These are phyloP conservation scores for Megastigmus dorsalis DNA, from an alignment of 2,888 invertebrate genomes.

Conservation along the genomic window DNA sequence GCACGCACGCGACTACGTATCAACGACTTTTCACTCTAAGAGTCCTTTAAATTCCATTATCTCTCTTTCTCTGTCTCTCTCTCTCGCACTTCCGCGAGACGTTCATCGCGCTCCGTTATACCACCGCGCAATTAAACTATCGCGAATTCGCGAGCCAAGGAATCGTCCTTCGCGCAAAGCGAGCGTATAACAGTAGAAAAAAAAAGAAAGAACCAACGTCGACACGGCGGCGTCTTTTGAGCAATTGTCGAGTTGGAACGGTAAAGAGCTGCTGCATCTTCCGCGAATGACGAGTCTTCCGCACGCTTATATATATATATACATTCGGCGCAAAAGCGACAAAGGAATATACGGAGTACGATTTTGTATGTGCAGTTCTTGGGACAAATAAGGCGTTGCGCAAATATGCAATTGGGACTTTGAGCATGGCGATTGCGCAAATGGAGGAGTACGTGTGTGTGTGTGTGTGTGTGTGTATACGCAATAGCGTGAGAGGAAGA, in stretches of 20 bases:
- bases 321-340: not conserved
- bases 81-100: too few relatives aligned
- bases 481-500: constrained; percentile 15
- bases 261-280: not conserved
- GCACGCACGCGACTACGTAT: too few relatives aligned
- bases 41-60: constrained; percentile 12
- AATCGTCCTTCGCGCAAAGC: not conserved
- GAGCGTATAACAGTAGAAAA: not conserved
- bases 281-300: not conserved
- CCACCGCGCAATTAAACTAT: constrained; percentile 16
- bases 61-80: too few relatives aligned
- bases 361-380: constrained; percentile 9
- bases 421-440: constrained; percentile 8
- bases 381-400: constrained; percentile 12
- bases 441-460: too few relatives aligned
- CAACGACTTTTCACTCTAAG: not conserved
- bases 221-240: constrained; percentile 19
- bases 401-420: not conserved
- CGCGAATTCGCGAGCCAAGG: constrained; percentile 28
- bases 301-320: too few relatives aligned
- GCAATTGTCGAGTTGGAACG: not conserved
- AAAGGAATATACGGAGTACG: not conserved
- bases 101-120: not conserved
- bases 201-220: not conserved
- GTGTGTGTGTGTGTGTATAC: too few relatives aligned